Percentiles rank a stretch among this genome's conserved stretches.
Evolutionary conservation across 2,888 invertebrate genomes (phyloP).

Genomic region (Lithophane ornitopus): DNA sequence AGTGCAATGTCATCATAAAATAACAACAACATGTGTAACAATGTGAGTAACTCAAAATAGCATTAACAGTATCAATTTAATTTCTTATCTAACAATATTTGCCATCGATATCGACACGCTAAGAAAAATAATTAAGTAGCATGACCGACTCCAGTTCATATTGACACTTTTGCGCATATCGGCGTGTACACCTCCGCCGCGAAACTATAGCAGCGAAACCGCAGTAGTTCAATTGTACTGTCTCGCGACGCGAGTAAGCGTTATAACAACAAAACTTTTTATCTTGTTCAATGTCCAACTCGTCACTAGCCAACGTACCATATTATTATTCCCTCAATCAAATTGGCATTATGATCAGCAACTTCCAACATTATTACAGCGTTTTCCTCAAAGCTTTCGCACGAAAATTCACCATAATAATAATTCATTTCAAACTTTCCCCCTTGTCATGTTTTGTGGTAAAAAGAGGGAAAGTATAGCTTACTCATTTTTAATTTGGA

Average conservation of each 20-base stretch:
- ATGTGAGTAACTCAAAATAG: no score
- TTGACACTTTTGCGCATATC: no score
- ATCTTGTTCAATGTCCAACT: no score
- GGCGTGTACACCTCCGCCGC: no score
- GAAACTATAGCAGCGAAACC: no score
- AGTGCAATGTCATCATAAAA: background rate
- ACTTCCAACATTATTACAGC: constrained; percentile 46
- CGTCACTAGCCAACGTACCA: no score
- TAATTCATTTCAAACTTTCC: constrained; percentile 61
- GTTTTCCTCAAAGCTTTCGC: constrained; percentile 46
- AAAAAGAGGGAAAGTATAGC: constrained; percentile 36
- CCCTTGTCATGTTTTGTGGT: constrained; percentile 56
- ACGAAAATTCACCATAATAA: constrained; percentile 51
- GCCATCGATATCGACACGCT: background rate
- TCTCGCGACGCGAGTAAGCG: no score
- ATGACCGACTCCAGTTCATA: background rate
- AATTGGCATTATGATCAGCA: constrained; percentile 31
- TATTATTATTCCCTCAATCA: constrained; percentile 19
- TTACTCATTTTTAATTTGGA: constrained; percentile 62
- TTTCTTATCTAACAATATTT: background rate
- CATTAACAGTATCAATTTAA: background rate
- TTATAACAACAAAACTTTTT: no score
- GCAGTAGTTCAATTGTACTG: no score
- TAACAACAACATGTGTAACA: no score
- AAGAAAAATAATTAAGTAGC: background rate